Evolutionary conservation across 2,888 invertebrate species (phyloP).

Genomic region (Taphrorychus bicolor): DNA sequence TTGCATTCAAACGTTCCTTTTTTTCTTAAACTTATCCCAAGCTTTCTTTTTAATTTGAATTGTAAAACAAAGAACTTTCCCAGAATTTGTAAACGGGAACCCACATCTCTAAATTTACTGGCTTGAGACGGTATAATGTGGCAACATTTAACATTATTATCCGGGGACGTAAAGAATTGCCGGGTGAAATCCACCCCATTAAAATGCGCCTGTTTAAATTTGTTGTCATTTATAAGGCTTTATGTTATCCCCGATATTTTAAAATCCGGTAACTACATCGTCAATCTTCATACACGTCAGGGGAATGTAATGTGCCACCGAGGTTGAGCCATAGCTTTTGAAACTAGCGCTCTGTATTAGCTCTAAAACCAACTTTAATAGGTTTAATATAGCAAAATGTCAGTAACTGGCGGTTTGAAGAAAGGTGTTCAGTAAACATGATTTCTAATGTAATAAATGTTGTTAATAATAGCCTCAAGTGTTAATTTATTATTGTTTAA

Average conservation of each 20-base stretch:
- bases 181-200: slow-evolving; percentile 28
- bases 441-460: too few species aligned
- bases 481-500: too few species aligned
- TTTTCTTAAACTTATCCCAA: not conserved
- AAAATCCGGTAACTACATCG: slow-evolving; percentile 44
- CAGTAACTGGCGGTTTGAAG: too few species aligned
- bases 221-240: slow-evolving; percentile 50
- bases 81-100: not conserved
- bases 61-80: not conserved
- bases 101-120: not conserved
- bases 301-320: slow-evolving; percentile 31
- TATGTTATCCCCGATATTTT: slow-evolving; percentile 47
- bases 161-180: slow-evolving; percentile 29
- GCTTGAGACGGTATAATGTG: slow-evolving; percentile 10
- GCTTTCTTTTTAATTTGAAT: not conserved
- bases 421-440: too few species aligned
- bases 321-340: slow-evolving; percentile 25
- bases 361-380: too few species aligned
- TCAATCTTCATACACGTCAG: slow-evolving; percentile 40
- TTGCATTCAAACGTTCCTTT: not conserved
- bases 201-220: slow-evolving; percentile 44
- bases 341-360: too few species aligned
- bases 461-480: too few species aligned
- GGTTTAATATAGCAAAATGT: not conserved
- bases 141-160: slow-evolving; percentile 32